These are phyloP conservation scores for Acromyrmex charruanus DNA, from an alignment of 1,140 invertebrate genomes.

Conservation along the genomic window DNA sequence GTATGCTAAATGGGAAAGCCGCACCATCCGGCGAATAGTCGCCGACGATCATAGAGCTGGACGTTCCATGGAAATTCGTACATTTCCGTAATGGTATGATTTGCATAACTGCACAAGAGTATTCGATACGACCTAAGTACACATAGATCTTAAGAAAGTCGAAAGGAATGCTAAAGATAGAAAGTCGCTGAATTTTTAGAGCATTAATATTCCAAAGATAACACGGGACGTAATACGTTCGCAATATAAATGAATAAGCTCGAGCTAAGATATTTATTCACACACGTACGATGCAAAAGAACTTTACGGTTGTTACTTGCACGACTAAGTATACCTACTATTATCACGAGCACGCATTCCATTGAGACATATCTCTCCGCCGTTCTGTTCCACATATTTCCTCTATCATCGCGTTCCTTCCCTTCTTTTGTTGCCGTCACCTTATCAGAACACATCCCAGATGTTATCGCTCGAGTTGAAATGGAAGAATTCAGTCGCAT, in stretches of 20 bases:
- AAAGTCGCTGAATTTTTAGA: background rate
- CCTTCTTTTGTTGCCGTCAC: conserved; percentile 11
- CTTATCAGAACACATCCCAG: conserved; percentile 23
- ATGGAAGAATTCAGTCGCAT: conserved; percentile 16
- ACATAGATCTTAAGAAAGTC: background rate
- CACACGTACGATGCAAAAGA: background rate
- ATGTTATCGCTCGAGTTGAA: conserved; percentile 35
- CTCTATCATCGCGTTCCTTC: conserved; percentile 37
- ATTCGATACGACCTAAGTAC: background rate
- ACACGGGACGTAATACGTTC: background rate
- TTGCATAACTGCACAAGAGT: conserved; percentile 44
- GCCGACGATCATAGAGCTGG: conserved; percentile 20
- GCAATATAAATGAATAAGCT: background rate
- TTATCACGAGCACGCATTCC: conserved; percentile 6
- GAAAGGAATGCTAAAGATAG: conserved; percentile 13
- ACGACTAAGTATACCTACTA: background rate
- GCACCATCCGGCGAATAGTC: conserved; percentile 14
- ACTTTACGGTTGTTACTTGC: background rate
- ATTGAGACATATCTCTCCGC: conserved; percentile 29
- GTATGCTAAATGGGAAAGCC: conserved; percentile 53
- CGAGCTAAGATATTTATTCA: background rate
- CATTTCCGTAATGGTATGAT: conserved; percentile 35
- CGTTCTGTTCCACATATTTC: conserved; percentile 46
- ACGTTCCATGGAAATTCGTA: conserved; percentile 46
- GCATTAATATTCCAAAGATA: conserved; percentile 12